Percentiles rank a stretch among this genome's conserved stretches.
Conservation (phyloP, 2,113 vertebrate genomes). For the Hoplias malabaricus region DNA sequence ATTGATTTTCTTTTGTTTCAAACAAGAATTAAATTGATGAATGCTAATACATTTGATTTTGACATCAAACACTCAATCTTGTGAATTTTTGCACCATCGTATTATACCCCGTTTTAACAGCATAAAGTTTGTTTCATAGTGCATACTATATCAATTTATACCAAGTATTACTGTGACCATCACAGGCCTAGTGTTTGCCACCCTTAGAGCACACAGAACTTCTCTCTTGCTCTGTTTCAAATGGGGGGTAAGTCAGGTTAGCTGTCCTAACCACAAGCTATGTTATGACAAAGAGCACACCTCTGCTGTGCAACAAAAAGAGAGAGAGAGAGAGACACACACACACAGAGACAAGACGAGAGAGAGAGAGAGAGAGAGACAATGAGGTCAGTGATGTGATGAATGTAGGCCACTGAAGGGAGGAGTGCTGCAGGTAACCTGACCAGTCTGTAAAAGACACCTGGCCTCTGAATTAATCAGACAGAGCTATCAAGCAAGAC, state of each 20-base stretch:
- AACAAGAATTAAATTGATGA: too few species aligned
- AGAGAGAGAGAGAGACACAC: neutral
- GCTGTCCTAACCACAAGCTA: neutral
- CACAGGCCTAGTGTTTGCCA: too few species aligned
- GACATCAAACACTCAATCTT: too few species aligned
- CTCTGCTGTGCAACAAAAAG: conserved; percentile 6
- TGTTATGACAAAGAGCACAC: neutral
- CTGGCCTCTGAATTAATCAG: conserved; percentile 55
- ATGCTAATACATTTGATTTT: too few species aligned
- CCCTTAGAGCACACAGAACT: neutral
- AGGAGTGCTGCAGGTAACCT: conserved; percentile 52
- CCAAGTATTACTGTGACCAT: too few species aligned
- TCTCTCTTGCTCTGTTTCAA: neutral
- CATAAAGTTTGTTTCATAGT: too few species aligned
- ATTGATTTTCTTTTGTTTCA: too few species aligned
- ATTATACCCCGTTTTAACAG: too few species aligned
- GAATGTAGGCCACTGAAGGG: conserved; percentile 39
- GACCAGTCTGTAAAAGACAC: conserved; percentile 42
- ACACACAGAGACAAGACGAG: too few species aligned
- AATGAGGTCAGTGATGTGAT: conserved; percentile 46
- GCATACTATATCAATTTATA: too few species aligned
- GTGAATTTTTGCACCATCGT: too few species aligned
- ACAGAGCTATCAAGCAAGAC: neutral
- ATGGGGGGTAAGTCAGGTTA: neutral
- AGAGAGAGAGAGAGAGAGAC: neutral